These are phyloP conservation scores for Chaenodraco wilsoni DNA, from an alignment of 2,797 vertebrate genomes.

Conservation along the genomic window DNA sequence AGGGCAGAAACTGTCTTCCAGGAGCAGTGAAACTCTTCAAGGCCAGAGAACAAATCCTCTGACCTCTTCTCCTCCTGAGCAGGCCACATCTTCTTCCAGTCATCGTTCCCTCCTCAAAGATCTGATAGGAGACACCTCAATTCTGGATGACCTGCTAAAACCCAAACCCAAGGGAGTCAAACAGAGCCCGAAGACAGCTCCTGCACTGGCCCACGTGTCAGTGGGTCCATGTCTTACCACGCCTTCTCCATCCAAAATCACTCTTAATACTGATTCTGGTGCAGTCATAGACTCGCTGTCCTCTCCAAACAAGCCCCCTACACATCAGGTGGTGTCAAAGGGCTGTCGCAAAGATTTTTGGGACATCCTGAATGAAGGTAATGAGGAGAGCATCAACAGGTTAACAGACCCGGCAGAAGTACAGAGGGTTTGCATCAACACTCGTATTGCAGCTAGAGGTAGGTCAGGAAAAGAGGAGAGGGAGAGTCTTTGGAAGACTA, in stretches of 20 bases:
- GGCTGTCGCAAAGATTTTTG: constrained; percentile 90
- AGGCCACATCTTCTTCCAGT: constrained; percentile 39
- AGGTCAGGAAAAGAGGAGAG: constrained; percentile 60
- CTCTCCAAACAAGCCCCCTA: background rate
- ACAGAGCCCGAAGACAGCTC: constrained; percentile 27
- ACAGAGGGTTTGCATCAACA: constrained; percentile 87
- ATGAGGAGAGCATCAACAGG: constrained; percentile 89
- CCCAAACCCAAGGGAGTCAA: constrained; percentile 63
- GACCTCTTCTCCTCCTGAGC: background rate
- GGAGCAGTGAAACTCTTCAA: constrained; percentile 28
- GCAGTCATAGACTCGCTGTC: background rate
- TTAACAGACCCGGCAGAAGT: constrained; percentile 89
- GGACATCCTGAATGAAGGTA: constrained; percentile 93
- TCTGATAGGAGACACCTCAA: constrained; percentile 93
- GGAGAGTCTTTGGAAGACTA: constrained; percentile 90
- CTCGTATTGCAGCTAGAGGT: constrained; percentile 58
- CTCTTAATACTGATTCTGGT: background rate
- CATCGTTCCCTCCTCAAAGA: constrained; percentile 77
- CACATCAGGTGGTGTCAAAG: constrained; percentile 71
- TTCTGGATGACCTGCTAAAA: constrained; percentile 90
- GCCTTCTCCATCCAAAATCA: background rate
- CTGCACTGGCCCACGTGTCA: background rate
- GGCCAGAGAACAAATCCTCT: constrained; percentile 22
- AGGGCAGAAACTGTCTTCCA: constrained; percentile 34
- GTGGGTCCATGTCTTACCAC: background rate